Base-by-base conservation (phyloP, 2,113 vertebrate genomes). In the Hydropotes inermis region DNA sequence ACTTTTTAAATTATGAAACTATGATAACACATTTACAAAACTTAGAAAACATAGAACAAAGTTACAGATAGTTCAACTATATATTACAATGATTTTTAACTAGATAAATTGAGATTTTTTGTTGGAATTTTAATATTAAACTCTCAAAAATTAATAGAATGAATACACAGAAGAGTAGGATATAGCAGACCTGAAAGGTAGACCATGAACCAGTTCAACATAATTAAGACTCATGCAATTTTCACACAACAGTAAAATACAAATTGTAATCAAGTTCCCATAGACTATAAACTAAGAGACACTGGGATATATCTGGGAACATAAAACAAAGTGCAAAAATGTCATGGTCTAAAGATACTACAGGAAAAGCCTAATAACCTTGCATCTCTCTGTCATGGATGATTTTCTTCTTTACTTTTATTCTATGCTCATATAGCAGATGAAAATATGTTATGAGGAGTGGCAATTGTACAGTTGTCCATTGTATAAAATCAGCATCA, bases 401-500 rank as follows among this genome's bases (percentile, higher is more conserved):
- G 19, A 19, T 15, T 14, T 54, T n/a, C 16, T 14, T 47, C 78
- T 14, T 64, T 21, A 11, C 3, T 19, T 50, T 83, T 10, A 64
- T 25, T 23, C 17, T 47, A 3, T 58, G 27, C 13, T 36, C 28
- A 11, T 16, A 1, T 3, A 21, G 13, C 1, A 13, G 3, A 3
- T 1, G 27, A 7, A 67, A 10, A 16, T 25, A 57, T 23, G 28
- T 19, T 1, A 11, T 0, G 33, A 13, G 6, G 28, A 91, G 1
- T 11, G 21, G 2, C 36, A 8, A 6, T 17, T 28, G 12, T 16
- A 36, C 27, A 19, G 6, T 2, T 85, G 57, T 30, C 6, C 25
- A 1, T 54, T 50, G 87, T 52, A 14, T 23, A 36, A 39, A 67
- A 50, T 50, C 6, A 57, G n/a, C 30, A 39, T 27, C 74, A 7